phyloP scores from a whole-genome alignment of 2,888 invertebrate genomes.

The Girardia tigrina region DNA sequence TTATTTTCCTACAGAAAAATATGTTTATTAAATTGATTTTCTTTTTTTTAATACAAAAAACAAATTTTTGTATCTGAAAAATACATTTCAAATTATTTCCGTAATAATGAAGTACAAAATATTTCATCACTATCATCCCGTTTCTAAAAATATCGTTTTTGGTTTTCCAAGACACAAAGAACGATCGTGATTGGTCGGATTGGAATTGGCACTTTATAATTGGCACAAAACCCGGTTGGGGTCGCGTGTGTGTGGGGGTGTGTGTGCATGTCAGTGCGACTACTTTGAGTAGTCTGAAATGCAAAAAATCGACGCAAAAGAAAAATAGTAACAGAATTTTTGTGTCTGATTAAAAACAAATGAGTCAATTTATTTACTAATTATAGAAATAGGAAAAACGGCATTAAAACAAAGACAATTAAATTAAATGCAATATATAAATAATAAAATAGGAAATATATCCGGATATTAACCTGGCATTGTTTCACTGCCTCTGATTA shows the following conservation, averaged over 20 bases:
- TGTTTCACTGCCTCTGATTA: slow-evolving; percentile 88
- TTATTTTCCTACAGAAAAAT: too few species aligned
- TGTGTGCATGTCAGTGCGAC: neutral
- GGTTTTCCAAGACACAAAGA: neutral
- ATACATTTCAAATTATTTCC: too few species aligned
- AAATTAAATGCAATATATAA: too few species aligned
- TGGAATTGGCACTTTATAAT: neutral
- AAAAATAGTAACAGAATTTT: too few species aligned
- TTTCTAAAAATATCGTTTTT: neutral
- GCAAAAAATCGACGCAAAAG: too few species aligned
- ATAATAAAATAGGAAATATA: too few species aligned
- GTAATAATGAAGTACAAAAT: too few species aligned
- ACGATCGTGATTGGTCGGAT: neutral
- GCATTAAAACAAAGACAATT: neutral
- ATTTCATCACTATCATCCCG: too few species aligned
- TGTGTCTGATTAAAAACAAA: too few species aligned
- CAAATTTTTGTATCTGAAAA: too few species aligned
- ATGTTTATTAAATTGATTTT: too few species aligned
- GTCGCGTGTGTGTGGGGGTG: neutral
- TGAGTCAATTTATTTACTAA: neutral
- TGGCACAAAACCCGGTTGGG: neutral
- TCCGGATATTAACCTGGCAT: slow-evolving; percentile 59
- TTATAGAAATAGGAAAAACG: neutral
- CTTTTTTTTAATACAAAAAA: too few species aligned
- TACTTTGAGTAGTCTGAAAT: neutral